Evolutionary conservation across 1,140 invertebrate genomes (phyloP), one percentile per base, ranked within the genome.

Genomic region (Dinothrombium tinctorium): DNA sequence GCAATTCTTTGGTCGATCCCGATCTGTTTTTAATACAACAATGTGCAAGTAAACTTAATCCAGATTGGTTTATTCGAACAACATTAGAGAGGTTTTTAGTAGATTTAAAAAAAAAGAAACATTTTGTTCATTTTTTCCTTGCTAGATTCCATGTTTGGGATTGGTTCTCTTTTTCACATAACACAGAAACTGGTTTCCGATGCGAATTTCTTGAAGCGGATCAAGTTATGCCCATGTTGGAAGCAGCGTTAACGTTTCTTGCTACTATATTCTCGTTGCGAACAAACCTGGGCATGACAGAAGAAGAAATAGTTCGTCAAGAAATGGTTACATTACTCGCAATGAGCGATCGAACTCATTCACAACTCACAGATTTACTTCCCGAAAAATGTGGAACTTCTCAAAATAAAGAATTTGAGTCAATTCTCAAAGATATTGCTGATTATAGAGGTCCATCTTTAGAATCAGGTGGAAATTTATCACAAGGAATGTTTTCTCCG

Each of bases 1-100:
- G 84, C 61, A 92, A 90, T 59, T 92, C 86, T 2, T 90, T 94
- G 79, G 79, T 89, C 0, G 89, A 95, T 62, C 79, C 87, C 51
- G 89, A 95, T 64, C 64, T 95, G 28, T 95, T 83, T 62, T 69
- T 94, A 35, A 57, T 90, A 40, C 83, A 89, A 69, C 69, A 94
- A 15, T 89, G 83, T 61, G 80, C 81, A 26, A 82, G 77, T 2
- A 73, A 82, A 53, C 61, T 94, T 42, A 73, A 76, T 42, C 69
- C 81, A 3, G 76, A 84, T 53, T 68, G 73, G 45, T 90, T 90
- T 57, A 57, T 94, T 8, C 70, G 73, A 47, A 81, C 76, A 44
- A 71, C 86, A 20, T 71, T 94, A 31, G 78, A 92, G 50, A 77
- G 80, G 53, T 86, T 86, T 54, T 76, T 79, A 41, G 68, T 82